Evolutionary conservation across 2,888 invertebrate species (phyloP), one percentile per base, ranked within the genome.

Genomic region (Agrotis ipsilon): DNA sequence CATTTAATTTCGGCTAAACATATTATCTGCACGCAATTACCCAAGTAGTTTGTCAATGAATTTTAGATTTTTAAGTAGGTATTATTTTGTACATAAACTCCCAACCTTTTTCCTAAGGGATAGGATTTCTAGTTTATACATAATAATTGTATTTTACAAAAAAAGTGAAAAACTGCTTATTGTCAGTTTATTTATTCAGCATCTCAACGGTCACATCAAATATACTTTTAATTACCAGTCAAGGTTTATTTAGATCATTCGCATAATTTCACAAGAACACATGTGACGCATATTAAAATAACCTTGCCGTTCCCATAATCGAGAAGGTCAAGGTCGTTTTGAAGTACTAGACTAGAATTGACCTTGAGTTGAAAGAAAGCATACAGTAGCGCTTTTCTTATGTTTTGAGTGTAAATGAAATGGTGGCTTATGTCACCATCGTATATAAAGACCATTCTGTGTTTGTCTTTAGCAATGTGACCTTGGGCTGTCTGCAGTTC

Each of bases 231-330:
- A 76, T 72, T 57, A 61, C 14, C 18, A 16, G 32, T 58, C 81
- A 77, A 79, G 78, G 78, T 79, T 68, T 76, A 61, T 68, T 54
- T 61, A 39, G 60, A 58, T 45, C 54, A 72, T 66, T 67, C 67
- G 60, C 72, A 67, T 68, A 77, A 81, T 81, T 80, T 76, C 72
- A 57, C 77, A 78, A 78, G 78, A 67, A 19, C 72, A 76, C 49
- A 77, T 61, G 67, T 81, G 78, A 64, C 77, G 81, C 63, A 54
- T 45, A 24, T 43, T 13, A 9, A 43, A 27, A 54, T 27, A 49
- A 71, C 78, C 78, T 81, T 54, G 72, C 64, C 55, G 43, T 27
- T 58, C 55, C 81, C 81, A 79, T 79, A 77, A 69, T 18, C 9
- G 57, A 45, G 46, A 71, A 80, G 81, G 72, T 63, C 58, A 49